Conservation (phyloP, 1,140 invertebrate species). For the Orius insidiosus region DNA sequence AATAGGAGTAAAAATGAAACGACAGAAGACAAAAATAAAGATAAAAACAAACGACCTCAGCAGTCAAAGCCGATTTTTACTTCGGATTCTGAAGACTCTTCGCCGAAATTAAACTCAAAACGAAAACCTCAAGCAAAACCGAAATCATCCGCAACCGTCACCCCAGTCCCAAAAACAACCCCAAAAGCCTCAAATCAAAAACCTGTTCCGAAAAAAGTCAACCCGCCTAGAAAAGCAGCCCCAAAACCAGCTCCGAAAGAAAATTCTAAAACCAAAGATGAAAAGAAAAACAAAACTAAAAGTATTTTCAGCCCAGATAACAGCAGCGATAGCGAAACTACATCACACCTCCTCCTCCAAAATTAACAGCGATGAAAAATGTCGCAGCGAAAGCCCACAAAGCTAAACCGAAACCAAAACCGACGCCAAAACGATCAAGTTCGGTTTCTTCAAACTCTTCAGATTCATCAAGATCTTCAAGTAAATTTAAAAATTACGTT, state of each 20-base stretch:
- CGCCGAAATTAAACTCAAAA: constrained; percentile 24
- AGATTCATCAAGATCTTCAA: constrained; percentile 24
- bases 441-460: constrained; percentile 28
- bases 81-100: constrained; percentile 23
- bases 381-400: constrained; percentile 22
- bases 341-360: constrained; percentile 24
- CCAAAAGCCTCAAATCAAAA: constrained; percentile 16
- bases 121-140: constrained; percentile 32
- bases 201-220: constrained; percentile 12
- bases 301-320: constrained; percentile 70
- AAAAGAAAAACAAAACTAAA: constrained; percentile 49
- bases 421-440: constrained; percentile 20
- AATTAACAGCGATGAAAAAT: constrained; percentile 28
- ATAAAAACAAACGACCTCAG: constrained; percentile 29
- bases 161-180: constrained; percentile 19
- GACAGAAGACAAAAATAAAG: constrained; percentile 23
- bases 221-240: constrained; percentile 13
- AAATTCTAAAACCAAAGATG: constrained; percentile 27
- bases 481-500: constrained; percentile 9
- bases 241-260: constrained; percentile 22
- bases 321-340: constrained; percentile 50
- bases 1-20: constrained; percentile 13
- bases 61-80: constrained; percentile 19
- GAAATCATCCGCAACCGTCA: constrained; percentile 34
- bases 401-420: constrained; percentile 21